Evolutionary conservation across 2,888 invertebrate species (phyloP), one percentile per base, ranked within the genome.

Genomic region (Metacarcinus magister): DNA sequence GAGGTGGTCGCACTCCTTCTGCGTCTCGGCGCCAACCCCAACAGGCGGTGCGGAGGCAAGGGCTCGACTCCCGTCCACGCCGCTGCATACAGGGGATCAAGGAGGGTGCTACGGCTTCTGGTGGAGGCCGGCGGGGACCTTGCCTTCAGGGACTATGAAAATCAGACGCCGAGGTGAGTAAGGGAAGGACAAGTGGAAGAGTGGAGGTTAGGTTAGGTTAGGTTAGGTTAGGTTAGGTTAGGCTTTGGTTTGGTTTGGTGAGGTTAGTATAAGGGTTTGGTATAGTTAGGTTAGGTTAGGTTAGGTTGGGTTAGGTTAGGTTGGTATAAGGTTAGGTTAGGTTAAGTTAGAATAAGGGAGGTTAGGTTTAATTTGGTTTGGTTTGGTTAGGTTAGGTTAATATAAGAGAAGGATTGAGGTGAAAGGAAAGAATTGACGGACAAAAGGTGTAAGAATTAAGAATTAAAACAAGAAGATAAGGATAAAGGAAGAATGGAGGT

Each of bases 41-140:
- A 98, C 97, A 97, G 97, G 89, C 97, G 97, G 96, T 97, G 97
- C 96, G 97, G 97, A 44, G 97, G 97, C 32, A 97, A 97, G 96
- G 97, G 98, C 3, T 97, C 97, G 96, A 98, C 98, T 0, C 97
- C 98, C 32, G 97, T 98, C 16, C 98, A 98, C 97, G 97, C 97
- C 54, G 97, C 97, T 10, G 97, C 97, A 96, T 97, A 97, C 96
- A 97, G 97, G 89, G 97, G 97, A 3, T 97, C 97, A 96, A 95
- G 97, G 48, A 97, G 97, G 91, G 97, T 97, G 48, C 96, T 98
- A 28, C 97, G 97, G 32, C 97, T 97, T 44, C 97, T 98, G 75
- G 97, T 98, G 7, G 97, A 97, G 95, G 97, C 97, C 54, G 98
- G 98, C 46, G 98, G 98, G 16, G 98, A 98, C 97, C 97, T 98